Evolutionary conservation across 2,888 invertebrate genomes (phyloP), one percentile per base, ranked within the genome.

Genomic region (Atherix ibis): DNA sequence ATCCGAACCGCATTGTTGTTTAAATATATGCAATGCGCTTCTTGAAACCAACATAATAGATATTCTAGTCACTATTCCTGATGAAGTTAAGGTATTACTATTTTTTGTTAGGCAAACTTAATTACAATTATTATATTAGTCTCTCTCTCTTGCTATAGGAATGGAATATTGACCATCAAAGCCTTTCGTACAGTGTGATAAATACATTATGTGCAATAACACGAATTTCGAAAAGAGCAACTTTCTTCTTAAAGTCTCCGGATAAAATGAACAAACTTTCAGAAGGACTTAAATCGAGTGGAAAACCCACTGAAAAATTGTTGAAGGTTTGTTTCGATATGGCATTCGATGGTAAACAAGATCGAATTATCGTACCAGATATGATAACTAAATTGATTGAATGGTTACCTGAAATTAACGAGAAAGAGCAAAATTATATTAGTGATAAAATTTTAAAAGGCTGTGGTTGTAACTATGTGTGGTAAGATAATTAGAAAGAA

Each of bases 331-430:
- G 67, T 22, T 56, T 69, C 33, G 52, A 53, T 39, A 48, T 70
- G 53, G 66, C 68, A 14, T 63, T 54, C 44, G 52, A 60, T 44
- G 51, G 52, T 5, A 46, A 46, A 26, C 40, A 37, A 12, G 45
- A 47, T 6, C 16, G 48, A 18, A 39, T 58, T 18, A 48, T 61
- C 41, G 47, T 69, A 46, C 58, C 64, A 0, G 64, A 67, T 43
- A 63, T 65, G n/a, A 56, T 67, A 26, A 46, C 63, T 18, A 57
- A 64, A 45, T 46, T 71, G 36, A 52, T 70, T 28, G 53, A 62
- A 40, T 69, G 68, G 68, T 45, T 70, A 42, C 65, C 66, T 0
- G 57, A 60, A 31, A 60, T 66, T 18, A 53, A 52, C 34, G 53
- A 54, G 22, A 48, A 47, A 4, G 58, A 62, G 31, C 65, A 66